phyloP scores from a whole-genome alignment of 2,888 invertebrate species.

The Linnaemya tessellans region DNA sequence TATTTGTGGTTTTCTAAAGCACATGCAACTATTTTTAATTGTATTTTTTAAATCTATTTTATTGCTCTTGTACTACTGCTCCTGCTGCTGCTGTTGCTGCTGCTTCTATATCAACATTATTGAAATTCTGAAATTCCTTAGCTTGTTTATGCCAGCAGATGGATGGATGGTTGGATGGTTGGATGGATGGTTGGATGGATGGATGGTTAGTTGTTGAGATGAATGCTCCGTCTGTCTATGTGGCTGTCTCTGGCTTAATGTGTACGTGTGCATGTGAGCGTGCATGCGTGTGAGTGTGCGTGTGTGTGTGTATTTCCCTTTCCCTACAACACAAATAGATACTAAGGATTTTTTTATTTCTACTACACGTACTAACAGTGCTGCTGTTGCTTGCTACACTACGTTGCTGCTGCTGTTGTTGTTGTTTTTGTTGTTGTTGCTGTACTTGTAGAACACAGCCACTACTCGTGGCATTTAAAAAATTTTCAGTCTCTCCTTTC shows the following conservation, averaged over 20 bases:
- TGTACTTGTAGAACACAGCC: slow-evolving; percentile 37
- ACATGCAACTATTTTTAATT: slow-evolving; percentile 81
- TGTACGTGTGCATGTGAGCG: slow-evolving; percentile 6
- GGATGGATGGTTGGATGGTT: slow-evolving; percentile 38
- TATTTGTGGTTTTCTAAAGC: slow-evolving; percentile 70
- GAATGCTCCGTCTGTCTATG: slow-evolving; percentile 32
- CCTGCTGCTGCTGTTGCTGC: slow-evolving; percentile 24
- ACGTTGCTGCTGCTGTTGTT: no score
- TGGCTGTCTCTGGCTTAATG: neutral
- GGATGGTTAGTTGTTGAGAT: slow-evolving; percentile 41
- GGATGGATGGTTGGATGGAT: slow-evolving; percentile 43
- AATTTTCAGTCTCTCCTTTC: slow-evolving; percentile 72
- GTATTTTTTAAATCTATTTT: slow-evolving; percentile 74
- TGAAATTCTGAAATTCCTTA: slow-evolving; percentile 72
- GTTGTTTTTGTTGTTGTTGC: neutral
- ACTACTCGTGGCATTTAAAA: slow-evolving; percentile 71
- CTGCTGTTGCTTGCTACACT: slow-evolving; percentile 52
- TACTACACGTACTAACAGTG: slow-evolving; percentile 15
- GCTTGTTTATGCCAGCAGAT: slow-evolving; percentile 60
- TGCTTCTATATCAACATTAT: slow-evolving; percentile 72
- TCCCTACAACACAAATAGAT: slow-evolving; percentile 23
- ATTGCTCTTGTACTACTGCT: slow-evolving; percentile 44
- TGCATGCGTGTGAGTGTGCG: slow-evolving; percentile 11
- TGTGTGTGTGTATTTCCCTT: slow-evolving; percentile 48
- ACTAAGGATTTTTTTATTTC: slow-evolving; percentile 6